These are phyloP conservation scores for Lasioglossum albipes DNA, from an alignment of 1,140 invertebrate genomes.

Conservation along the genomic window DNA sequence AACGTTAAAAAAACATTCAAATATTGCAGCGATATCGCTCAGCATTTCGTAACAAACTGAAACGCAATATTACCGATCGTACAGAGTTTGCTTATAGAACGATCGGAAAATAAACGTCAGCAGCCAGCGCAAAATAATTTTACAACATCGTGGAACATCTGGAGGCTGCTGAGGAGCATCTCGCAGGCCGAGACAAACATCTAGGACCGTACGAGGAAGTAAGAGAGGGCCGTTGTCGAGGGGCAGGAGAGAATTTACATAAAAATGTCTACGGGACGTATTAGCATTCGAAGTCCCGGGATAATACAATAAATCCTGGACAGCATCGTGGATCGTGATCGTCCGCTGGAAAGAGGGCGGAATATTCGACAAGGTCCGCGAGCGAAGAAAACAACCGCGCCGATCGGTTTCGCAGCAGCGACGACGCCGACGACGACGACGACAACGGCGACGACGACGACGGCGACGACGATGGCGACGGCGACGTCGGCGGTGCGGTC, in stretches of 20 bases:
- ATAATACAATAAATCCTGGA: constrained; percentile 48
- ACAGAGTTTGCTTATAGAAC: too few relatives aligned
- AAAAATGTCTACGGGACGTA: constrained; percentile 42
- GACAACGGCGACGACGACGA: background rate
- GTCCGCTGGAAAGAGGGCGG: constrained; percentile 9
- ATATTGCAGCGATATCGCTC: too few relatives aligned
- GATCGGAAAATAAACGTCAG: too few relatives aligned
- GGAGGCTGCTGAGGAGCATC: too few relatives aligned
- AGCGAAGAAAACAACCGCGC: constrained; percentile 40
- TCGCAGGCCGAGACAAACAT: background rate
- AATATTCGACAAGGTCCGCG: constrained; percentile 56
- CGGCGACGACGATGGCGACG: background rate
- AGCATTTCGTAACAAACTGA: too few relatives aligned
- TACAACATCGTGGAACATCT: background rate
- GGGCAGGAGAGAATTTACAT: constrained; percentile 28
- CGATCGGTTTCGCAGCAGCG: constrained; percentile 51
- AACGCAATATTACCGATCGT: too few relatives aligned
- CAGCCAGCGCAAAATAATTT: too few relatives aligned
- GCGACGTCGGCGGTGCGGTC: constrained; percentile 12
- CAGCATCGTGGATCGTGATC: constrained; percentile 41
- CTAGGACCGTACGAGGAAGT: constrained; percentile 5
- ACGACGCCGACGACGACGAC: background rate
- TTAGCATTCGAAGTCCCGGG: constrained; percentile 53
- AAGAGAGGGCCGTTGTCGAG: background rate
- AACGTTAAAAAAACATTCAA: too few relatives aligned